phyloP scores from a whole-genome alignment of 2,797 vertebrate species.

The Eidolon dupreanum region DNA sequence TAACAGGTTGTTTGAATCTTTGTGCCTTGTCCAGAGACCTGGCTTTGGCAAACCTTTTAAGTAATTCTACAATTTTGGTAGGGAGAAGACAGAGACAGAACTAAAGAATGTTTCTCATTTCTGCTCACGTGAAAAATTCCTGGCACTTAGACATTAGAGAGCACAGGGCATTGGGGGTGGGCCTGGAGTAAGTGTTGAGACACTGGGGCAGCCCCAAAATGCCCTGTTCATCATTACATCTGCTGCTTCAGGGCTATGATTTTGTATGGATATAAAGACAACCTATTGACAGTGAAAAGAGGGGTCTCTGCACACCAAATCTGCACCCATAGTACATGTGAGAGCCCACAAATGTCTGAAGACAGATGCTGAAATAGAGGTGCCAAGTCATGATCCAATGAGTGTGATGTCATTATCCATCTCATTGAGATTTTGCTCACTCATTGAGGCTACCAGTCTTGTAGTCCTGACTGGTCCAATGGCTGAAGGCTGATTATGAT shows the following conservation, averaged over 20 bases:
- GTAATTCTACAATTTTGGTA: not conserved
- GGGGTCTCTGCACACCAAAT: not conserved
- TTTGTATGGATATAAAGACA: not conserved
- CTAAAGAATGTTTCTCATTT: not conserved
- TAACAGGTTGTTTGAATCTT: not conserved
- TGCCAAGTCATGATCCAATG: not conserved
- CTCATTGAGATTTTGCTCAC: not conserved
- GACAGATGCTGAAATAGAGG: not conserved
- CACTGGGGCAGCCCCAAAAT: not conserved
- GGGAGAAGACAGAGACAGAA: not conserved
- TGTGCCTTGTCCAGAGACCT: not conserved
- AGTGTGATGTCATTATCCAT: not conserved
- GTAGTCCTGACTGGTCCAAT: not conserved
- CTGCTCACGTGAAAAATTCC: not conserved
- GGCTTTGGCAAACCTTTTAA: not conserved
- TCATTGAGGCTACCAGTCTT: not conserved
- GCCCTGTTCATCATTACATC: not conserved
- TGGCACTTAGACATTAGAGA: not conserved
- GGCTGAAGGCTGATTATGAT: not conserved
- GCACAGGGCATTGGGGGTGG: not conserved
- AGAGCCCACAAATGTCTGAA: not conserved
- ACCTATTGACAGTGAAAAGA: not conserved
- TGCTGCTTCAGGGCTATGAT: not conserved
- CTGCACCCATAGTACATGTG: not conserved
- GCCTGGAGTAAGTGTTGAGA: not conserved